These are phyloP conservation scores for Taenioides sp. DNA, from an alignment of 2,797 vertebrate species.

Conservation along the genomic window DNA sequence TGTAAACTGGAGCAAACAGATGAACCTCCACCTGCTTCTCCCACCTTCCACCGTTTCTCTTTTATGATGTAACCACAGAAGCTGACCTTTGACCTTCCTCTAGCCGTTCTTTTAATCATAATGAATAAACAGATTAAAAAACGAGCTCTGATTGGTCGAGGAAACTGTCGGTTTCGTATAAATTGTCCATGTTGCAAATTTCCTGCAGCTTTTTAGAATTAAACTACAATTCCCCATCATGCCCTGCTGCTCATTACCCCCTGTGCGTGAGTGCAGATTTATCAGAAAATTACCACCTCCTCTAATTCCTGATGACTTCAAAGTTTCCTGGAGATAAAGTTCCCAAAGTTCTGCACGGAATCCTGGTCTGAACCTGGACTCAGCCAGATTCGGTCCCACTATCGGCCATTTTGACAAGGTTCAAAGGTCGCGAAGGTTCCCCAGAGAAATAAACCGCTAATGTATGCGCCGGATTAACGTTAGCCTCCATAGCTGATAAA, in stretches of 20 bases:
- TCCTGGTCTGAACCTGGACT: slow-evolving; percentile 36
- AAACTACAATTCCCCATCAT: slow-evolving; percentile 2
- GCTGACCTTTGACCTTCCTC: too few species aligned
- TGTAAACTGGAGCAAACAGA: too few species aligned
- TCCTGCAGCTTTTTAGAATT: neutral
- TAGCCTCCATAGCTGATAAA: slow-evolving; percentile 46
- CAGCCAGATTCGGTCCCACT: slow-evolving; percentile 66
- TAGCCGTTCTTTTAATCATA: too few species aligned
- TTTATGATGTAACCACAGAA: too few species aligned
- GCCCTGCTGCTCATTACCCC: slow-evolving; percentile 22
- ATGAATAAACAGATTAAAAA: too few species aligned
- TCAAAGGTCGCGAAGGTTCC: slow-evolving; percentile 62
- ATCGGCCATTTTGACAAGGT: too few species aligned
- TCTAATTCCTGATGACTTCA: slow-evolving; percentile 28
- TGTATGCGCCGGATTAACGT: slow-evolving; percentile 70
- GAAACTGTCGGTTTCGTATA: too few species aligned
- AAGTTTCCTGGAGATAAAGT: slow-evolving; percentile 58
- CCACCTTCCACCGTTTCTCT: too few species aligned
- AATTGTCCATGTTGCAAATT: neutral
- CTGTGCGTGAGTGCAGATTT: slow-evolving; percentile 19
- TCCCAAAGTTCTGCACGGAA: slow-evolving; percentile 33
- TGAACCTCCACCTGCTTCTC: too few species aligned
- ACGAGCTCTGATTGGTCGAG: too few species aligned
- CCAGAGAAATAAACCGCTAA: slow-evolving; percentile 59
- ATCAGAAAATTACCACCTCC: slow-evolving; percentile 15